Percentiles rank a stretch among this genome's conserved stretches.
Evolutionary conservation across 2,113 vertebrate genomes (phyloP).

Genomic region (Sceloporus undulatus): DNA sequence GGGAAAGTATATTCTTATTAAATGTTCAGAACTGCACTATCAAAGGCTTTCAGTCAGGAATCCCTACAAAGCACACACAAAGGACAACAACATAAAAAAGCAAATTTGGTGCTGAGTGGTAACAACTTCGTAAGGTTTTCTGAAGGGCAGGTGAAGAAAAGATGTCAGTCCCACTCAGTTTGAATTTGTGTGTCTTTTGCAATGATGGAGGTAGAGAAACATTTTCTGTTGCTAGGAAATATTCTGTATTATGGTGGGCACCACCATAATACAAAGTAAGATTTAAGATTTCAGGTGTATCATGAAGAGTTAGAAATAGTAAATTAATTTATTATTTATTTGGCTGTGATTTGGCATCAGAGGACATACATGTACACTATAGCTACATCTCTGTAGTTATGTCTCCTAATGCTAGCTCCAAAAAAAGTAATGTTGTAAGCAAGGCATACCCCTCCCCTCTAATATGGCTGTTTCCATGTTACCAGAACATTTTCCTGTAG

Average conservation of each 20-base stretch:
- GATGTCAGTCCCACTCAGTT: neutral
- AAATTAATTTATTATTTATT: no score
- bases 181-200: neutral
- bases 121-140: neutral
- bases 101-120: neutral
- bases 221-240: neutral
- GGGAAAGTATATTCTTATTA: conserved; percentile 14
- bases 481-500: no score
- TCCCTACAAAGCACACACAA: conserved; percentile 18
- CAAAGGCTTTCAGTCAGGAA: conserved; percentile 34
- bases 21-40: conserved; percentile 37
- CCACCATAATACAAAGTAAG: neutral
- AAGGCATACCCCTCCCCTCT: no score
- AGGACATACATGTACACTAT: no score
- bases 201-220: neutral
- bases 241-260: neutral
- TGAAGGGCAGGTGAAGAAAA: neutral
- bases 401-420: no score
- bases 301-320: no score
- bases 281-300: no score
- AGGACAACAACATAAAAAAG: neutral
- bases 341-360: no score
- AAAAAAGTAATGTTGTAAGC: no score
- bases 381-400: no score
- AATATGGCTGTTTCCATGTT: no score